Evolutionary conservation across 2,797 vertebrate species (phyloP).

Genomic region (Danio jaintianensis): DNA sequence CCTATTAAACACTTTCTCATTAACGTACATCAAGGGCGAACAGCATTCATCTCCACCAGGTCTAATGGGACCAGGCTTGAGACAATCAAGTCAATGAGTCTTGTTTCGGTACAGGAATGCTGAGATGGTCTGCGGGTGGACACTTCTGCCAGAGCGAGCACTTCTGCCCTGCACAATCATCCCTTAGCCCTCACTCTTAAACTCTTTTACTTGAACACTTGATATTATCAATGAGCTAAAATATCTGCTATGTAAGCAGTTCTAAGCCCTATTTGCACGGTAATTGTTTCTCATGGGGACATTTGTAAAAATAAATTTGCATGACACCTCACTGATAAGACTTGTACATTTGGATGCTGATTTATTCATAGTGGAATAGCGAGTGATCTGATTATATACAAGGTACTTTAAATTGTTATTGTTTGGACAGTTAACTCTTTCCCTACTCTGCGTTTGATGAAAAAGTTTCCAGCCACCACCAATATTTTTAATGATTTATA

Average conservation of each 20-base stretch:
- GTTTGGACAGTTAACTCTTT: too few relatives aligned
- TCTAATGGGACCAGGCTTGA: conserved; percentile 72
- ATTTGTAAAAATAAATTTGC: not conserved
- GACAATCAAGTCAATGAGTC: conserved; percentile 79
- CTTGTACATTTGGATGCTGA: too few relatives aligned
- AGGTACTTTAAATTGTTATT: too few relatives aligned
- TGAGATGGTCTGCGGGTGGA: conserved; percentile 79
- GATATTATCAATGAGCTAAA: not conserved
- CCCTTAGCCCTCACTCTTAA: conserved; percentile 50
- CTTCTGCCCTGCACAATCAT: conserved; percentile 59
- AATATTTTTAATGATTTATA: too few relatives aligned
- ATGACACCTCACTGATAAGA: not conserved
- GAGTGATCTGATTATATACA: too few relatives aligned
- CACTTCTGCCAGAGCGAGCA: conserved; percentile 78
- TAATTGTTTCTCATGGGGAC: not conserved
- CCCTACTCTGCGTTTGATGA: too few relatives aligned
- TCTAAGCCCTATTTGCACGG: too few relatives aligned
- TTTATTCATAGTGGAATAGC: too few relatives aligned
- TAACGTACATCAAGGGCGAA: conserved; percentile 74
- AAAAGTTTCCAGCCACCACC: too few relatives aligned
- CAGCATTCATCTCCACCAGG: conserved; percentile 73
- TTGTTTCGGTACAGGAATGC: conserved; percentile 76
- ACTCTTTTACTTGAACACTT: conserved; percentile 46
- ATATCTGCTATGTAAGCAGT: too few relatives aligned
- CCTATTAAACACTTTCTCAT: conserved; percentile 78